Conservation (phyloP, 2,888 invertebrate genomes). For the Ichneumoninae sp. region DNA sequence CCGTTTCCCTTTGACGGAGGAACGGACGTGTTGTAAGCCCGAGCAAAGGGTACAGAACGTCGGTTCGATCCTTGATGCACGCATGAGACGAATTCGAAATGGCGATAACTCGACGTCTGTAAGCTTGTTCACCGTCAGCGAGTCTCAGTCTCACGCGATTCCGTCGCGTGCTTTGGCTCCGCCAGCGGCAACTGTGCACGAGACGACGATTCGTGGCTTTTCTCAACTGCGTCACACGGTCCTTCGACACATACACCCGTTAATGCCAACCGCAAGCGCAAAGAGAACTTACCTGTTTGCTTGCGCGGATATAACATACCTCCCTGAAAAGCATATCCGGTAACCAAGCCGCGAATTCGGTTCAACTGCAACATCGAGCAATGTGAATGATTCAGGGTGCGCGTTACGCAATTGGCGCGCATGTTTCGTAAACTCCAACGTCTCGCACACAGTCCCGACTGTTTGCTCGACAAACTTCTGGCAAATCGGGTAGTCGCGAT, state of each 20-base stretch:
- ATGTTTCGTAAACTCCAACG: constrained; percentile 47
- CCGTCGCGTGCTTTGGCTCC: constrained; percentile 46
- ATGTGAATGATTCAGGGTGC: constrained; percentile 31
- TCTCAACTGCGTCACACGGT: constrained; percentile 53
- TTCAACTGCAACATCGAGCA: constrained; percentile 25
- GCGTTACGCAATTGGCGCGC: constrained; percentile 19
- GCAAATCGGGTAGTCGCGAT: constrained; percentile 48
- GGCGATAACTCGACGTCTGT: constrained; percentile 24
- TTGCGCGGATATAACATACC: constrained; percentile 47
- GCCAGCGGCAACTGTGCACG: constrained; percentile 39
- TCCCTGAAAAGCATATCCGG: constrained; percentile 19
- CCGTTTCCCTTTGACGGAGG: constrained; percentile 36
- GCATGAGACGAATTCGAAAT: constrained; percentile 49
- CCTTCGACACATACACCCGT: constrained; percentile 55
- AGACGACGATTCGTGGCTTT: constrained; percentile 49
- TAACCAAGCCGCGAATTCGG: constrained; percentile 27
- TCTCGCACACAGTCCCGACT: constrained; percentile 58
- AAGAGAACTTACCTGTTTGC: constrained; percentile 63
- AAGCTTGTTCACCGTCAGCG: constrained; percentile 58
- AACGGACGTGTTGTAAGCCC: constrained; percentile 5
- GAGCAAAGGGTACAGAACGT: constrained; percentile 25
- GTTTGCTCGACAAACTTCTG: constrained; percentile 59
- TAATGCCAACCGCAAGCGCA: constrained; percentile 61
- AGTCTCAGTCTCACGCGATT: constrained; percentile 37
- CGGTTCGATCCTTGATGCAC: constrained; percentile 27